phyloP scores from a whole-genome alignment of 2,888 invertebrate genomes.

The Mesorhabditis spiculigera region DNA sequence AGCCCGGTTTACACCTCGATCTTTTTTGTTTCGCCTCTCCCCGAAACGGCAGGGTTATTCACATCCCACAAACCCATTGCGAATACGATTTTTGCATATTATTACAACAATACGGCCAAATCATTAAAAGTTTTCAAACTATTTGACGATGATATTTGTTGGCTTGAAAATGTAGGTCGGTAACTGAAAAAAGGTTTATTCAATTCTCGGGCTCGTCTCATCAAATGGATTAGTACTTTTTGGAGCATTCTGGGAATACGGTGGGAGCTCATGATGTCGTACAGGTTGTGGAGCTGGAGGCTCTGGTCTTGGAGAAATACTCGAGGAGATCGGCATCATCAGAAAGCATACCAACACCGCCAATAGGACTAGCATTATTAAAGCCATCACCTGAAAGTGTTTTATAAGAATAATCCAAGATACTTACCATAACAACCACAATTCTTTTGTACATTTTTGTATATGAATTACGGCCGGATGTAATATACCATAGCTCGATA shows the following conservation, averaged over 20 bases:
- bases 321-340: not conserved
- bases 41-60: not conserved
- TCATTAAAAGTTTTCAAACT: too few species aligned
- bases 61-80: not conserved
- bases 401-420: too few species aligned
- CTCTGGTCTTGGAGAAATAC: not conserved
- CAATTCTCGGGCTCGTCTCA: not conserved
- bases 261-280: not conserved
- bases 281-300: not conserved
- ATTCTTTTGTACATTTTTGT: conserved; percentile 5
- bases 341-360: not conserved
- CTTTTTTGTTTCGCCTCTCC: conserved; percentile 5
- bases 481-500: not conserved
- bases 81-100: too few species aligned
- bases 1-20: not conserved
- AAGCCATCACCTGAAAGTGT: too few species aligned
- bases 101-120: too few species aligned
- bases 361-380: not conserved
- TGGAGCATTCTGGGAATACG: not conserved
- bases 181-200: not conserved
- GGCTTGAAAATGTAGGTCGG: conserved; percentile 1
- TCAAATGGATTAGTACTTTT: conserved; percentile 2
- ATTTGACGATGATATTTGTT: not conserved
- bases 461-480: not conserved
- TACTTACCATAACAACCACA: not conserved